Conservation (phyloP, 1,140 invertebrate species). For the Eupeodes corollae region DNA sequence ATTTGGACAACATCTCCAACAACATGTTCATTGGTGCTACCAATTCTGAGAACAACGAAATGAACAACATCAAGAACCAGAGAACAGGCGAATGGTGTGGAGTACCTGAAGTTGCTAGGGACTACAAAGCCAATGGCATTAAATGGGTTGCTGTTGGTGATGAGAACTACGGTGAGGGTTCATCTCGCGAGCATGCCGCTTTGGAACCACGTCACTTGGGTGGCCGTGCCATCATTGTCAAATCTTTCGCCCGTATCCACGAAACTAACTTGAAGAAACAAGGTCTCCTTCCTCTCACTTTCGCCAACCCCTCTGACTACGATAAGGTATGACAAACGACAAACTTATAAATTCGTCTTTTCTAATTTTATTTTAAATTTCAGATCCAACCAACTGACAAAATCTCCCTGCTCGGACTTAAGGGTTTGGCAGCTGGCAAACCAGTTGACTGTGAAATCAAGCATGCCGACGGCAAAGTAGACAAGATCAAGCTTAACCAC, state of each 20-base stretch:
- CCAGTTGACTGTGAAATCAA: conserved; percentile 84
- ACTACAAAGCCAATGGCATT: conserved; percentile 84
- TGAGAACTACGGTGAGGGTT: conserved; percentile 97
- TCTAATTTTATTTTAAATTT: neutral
- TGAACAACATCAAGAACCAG: conserved; percentile 93
- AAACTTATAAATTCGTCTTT: neutral
- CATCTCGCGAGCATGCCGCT: conserved; percentile 91
- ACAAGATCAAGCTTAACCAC: conserved; percentile 84
- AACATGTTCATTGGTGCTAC: conserved; percentile 98
- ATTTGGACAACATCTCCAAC: conserved; percentile 99
- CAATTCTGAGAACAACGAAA: conserved; percentile 90
- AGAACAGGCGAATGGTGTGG: conserved; percentile 73
- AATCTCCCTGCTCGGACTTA: conserved; percentile 83
- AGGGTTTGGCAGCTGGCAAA: conserved; percentile 82
- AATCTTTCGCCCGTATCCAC: conserved; percentile 98
- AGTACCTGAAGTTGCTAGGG: conserved; percentile 87
- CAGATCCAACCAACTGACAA: conserved; percentile 80
- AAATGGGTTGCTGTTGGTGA: conserved; percentile 94
- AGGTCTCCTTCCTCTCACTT: conserved; percentile 92
- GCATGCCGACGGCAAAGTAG: conserved; percentile 76
- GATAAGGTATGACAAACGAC: conserved; percentile 62
- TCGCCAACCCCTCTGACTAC: conserved; percentile 88
- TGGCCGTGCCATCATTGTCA: conserved; percentile 95
- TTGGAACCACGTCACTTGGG: conserved; percentile 85
- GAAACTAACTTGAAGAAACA: conserved; percentile 99